Evolutionary conservation across 2,113 vertebrate genomes (phyloP).

Genomic region (Vidua chalybeata): DNA sequence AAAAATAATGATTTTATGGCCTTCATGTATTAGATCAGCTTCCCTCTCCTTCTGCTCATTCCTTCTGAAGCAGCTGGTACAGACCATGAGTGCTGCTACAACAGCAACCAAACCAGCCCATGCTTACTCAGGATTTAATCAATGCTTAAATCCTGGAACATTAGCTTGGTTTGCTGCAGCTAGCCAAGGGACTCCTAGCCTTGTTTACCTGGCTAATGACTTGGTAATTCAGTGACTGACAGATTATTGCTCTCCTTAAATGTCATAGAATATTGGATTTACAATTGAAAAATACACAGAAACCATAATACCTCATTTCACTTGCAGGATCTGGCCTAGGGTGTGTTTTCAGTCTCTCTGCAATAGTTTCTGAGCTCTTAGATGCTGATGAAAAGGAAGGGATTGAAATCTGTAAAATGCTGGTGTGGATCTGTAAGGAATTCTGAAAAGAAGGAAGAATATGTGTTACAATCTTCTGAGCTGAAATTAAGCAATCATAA

Average conservation of each 20-base stretch:
- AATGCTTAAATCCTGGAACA: background rate
- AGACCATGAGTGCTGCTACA: background rate
- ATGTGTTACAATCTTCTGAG: background rate
- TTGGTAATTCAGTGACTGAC: background rate
- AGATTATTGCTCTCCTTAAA: background rate
- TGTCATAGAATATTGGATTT: fast-evolving
- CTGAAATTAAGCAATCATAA: background rate
- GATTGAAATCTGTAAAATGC: slow-evolving; percentile 74
- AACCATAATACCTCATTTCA: slow-evolving; percentile 67
- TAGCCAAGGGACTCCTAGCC: background rate
- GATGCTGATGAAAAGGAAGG: slow-evolving; percentile 67
- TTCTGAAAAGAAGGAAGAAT: slow-evolving; percentile 14
- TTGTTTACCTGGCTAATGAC: background rate
- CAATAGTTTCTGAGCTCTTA: slow-evolving; percentile 36
- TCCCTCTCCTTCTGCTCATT: background rate
- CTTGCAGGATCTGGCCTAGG: slow-evolving; percentile 56
- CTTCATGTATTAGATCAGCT: background rate
- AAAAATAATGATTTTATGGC: background rate
- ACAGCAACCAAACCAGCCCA: background rate
- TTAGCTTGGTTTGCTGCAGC: background rate
- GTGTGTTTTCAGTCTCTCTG: slow-evolving; percentile 59
- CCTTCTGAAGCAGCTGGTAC: background rate
- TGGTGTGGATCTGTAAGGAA: slow-evolving; percentile 73
- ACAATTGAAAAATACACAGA: background rate
- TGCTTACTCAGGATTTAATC: background rate